These are phyloP conservation scores for Liposcelis brunnea DNA, from an alignment of 2,888 invertebrate genomes.

Conservation along the genomic window DNA sequence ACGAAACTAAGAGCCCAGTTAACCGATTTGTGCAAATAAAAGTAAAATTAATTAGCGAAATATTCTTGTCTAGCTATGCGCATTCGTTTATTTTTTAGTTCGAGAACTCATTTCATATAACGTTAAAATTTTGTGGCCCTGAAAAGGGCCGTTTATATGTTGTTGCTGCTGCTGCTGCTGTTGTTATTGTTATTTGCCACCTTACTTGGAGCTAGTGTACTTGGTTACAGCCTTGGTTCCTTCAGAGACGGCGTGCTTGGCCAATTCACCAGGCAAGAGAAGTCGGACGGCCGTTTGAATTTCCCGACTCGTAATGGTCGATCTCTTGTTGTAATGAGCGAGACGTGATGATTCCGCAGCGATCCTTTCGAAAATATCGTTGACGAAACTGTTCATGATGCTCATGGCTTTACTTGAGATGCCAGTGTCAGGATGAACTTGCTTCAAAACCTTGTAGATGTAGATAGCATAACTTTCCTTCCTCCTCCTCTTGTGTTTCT, in stretches of 20 bases:
- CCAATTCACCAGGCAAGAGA: constrained; percentile 38
- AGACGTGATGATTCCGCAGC: constrained; percentile 46
- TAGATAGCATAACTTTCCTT: constrained; percentile 40
- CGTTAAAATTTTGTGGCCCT: constrained; percentile 5
- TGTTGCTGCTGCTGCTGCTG: constrained; percentile 1
- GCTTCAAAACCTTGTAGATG: constrained; percentile 39
- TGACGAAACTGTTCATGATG: constrained; percentile 43
- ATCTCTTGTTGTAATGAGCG: constrained; percentile 36
- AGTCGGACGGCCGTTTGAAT: constrained; percentile 50
- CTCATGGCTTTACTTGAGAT: constrained; percentile 52
- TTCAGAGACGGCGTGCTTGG: constrained; percentile 51
- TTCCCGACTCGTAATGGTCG: constrained; percentile 48
- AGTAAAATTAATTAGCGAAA: no score
- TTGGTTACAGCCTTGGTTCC: constrained; percentile 38
- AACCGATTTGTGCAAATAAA: no score
- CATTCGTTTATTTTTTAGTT: no score
- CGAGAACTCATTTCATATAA: no score
- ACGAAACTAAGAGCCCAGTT: no score
- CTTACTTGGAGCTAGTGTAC: constrained; percentile 17
- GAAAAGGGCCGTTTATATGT: constrained; percentile 11
- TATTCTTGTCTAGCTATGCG: no score
- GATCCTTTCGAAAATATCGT: constrained; percentile 48
- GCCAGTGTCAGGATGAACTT: constrained; percentile 43
- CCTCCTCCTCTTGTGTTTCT: constrained; percentile 36
- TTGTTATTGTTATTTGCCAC: no score